Evolutionary conservation across 2,888 invertebrate species (phyloP).

Genomic region (Euproctis similis): DNA sequence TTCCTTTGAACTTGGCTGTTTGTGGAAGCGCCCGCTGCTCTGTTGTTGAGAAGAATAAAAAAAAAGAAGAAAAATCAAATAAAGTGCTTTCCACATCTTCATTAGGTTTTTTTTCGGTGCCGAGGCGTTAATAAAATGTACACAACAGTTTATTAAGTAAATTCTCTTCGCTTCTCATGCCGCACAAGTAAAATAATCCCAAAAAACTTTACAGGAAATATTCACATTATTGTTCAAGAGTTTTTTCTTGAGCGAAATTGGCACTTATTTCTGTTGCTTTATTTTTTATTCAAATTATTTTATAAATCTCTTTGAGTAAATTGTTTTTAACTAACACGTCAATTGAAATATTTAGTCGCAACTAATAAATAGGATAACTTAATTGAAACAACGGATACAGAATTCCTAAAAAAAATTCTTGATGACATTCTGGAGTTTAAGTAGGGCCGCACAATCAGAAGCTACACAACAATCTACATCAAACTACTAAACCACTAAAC

Average conservation of each 20-base stretch:
- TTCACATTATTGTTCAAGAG: conserved; percentile 20
- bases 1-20: conserved; percentile 21
- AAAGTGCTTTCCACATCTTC: conserved; percentile 23
- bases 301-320: too few species aligned
- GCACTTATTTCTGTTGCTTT: conserved; percentile 4
- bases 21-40: conserved; percentile 15
- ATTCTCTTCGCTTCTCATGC: conserved; percentile 28
- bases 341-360: too few species aligned
- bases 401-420: too few species aligned
- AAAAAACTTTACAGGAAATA: conserved; percentile 32
- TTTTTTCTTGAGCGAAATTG: conserved; percentile 14
- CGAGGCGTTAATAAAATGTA: conserved; percentile 29
- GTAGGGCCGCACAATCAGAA: too few species aligned
- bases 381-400: too few species aligned
- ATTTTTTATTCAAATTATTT: too few species aligned
- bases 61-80: conserved; percentile 14
- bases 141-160: conserved; percentile 46
- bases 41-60: too few species aligned
- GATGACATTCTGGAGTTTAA: too few species aligned
- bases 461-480: too few species aligned
- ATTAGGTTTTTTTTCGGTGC: conserved; percentile 21
- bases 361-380: too few species aligned
- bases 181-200: conserved; percentile 35
- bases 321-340: too few species aligned
- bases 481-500: too few species aligned